Percentiles rank a stretch among this genome's conserved stretches.
Conservation (phyloP, 2,113 vertebrate species). For the Neofelis nebulosa region DNA sequence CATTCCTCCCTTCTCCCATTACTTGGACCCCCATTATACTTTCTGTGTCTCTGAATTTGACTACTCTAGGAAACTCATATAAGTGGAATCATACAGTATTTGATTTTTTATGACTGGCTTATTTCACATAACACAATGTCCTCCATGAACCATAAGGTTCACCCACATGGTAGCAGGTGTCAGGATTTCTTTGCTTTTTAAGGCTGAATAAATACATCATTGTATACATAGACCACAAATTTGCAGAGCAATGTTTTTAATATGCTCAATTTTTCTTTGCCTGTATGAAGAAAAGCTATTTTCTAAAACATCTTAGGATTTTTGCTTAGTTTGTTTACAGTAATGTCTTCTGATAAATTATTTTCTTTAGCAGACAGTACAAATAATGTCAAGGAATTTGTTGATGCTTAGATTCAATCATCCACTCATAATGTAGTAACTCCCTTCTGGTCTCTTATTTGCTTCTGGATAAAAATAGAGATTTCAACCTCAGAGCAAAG, state of each 20-base stretch:
- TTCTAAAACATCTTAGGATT: slow-evolving; percentile 50
- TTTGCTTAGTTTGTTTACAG: background rate
- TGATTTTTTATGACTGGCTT: background rate
- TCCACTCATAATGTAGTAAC: slow-evolving; percentile 34
- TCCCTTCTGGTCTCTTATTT: background rate
- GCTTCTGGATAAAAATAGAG: slow-evolving; percentile 49
- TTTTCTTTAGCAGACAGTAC: slow-evolving; percentile 43
- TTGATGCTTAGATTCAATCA: slow-evolving; percentile 15
- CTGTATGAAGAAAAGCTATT: background rate
- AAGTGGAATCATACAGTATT: background rate
- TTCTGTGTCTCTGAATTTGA: background rate
- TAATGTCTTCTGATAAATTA: background rate
- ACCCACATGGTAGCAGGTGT: background rate
- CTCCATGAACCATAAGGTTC: background rate
- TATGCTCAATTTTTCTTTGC: background rate
- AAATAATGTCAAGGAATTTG: slow-evolving; percentile 15
- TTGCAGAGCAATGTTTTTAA: slow-evolving; percentile 5
- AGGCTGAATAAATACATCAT: background rate
- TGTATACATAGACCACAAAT: no score
- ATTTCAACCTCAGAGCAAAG: slow-evolving; percentile 56
- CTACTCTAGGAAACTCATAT: background rate
- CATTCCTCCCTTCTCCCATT: background rate
- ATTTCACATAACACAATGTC: background rate
- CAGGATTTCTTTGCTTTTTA: background rate
- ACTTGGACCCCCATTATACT: background rate